Conservation (phyloP, 2,113 vertebrate species). For the Protobothrops mucrosquamatus region DNA sequence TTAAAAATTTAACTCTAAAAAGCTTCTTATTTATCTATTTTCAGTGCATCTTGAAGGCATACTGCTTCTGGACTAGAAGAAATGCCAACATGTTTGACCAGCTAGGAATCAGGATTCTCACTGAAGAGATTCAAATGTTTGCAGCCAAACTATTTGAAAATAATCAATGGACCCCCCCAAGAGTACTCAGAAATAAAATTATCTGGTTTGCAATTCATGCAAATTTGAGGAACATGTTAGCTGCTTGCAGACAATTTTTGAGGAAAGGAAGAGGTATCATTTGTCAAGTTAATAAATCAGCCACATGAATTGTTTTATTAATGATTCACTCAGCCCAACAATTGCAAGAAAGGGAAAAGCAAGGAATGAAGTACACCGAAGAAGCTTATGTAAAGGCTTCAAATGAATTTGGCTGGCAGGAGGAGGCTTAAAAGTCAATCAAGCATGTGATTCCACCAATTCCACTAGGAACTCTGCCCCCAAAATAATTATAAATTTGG, state of each 20-base stretch:
- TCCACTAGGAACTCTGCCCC: slow-evolving; percentile 2
- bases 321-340: slow-evolving; percentile 25
- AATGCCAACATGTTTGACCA: slow-evolving; percentile 41
- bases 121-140: slow-evolving; percentile 37
- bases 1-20: background rate
- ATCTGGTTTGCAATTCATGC: slow-evolving; percentile 44
- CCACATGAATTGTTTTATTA: slow-evolving; percentile 36
- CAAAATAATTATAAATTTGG: background rate
- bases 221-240: slow-evolving; percentile 43
- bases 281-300: slow-evolving; percentile 52
- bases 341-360: background rate
- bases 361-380: accelerated
- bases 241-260: slow-evolving; percentile 43
- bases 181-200: slow-evolving; percentile 30
- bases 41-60: background rate
- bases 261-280: slow-evolving; percentile 54
- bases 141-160: slow-evolving; percentile 46
- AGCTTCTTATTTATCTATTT: background rate
- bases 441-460: background rate
- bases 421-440: background rate
- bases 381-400: background rate
- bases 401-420: background rate
- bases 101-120: slow-evolving; percentile 15
- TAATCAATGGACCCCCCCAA: slow-evolving; percentile 42
- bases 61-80: slow-evolving; percentile 5